A percentile compares a stretch with the other conserved stretches of the same genome.
Conservation (phyloP, 2,888 invertebrate species). For the Abscondita cerata region DNA sequence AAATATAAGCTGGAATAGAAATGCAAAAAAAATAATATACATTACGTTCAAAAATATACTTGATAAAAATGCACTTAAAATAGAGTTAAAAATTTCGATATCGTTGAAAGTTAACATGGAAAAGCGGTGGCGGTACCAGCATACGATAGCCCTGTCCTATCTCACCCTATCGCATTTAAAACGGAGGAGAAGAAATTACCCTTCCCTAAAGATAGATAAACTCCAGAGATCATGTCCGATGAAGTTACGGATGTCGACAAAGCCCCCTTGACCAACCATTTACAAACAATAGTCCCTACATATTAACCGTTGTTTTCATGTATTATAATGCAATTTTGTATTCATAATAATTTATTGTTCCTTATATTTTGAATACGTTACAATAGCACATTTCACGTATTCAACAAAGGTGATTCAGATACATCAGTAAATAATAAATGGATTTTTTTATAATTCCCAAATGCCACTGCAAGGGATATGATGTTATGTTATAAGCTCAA, state of each 20-base stretch:
- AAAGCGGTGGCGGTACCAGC: slow-evolving; percentile 35
- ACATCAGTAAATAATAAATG: background rate
- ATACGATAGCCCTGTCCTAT: slow-evolving; percentile 30
- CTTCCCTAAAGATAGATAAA: slow-evolving; percentile 31
- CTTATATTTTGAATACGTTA: slow-evolving; percentile 4
- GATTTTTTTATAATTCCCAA: too few species aligned
- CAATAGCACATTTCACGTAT: slow-evolving; percentile 1
- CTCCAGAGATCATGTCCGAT: slow-evolving; percentile 25
- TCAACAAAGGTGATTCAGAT: background rate
- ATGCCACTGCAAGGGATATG: too few species aligned
- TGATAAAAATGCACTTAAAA: slow-evolving; percentile 26
- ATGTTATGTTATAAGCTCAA: too few species aligned
- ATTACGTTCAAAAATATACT: too few species aligned
- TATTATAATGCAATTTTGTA: slow-evolving; percentile 21
- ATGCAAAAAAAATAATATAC: slow-evolving; percentile 7
- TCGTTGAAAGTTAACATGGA: slow-evolving; percentile 26
- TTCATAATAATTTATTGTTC: slow-evolving; percentile 13
- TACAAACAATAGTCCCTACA: slow-evolving; percentile 15
- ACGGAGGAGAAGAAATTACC: slow-evolving; percentile 32
- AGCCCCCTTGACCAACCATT: slow-evolving; percentile 28
- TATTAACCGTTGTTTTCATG: slow-evolving; percentile 18
- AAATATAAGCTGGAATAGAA: background rate
- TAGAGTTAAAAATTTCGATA: slow-evolving; percentile 27
- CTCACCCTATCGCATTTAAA: slow-evolving; percentile 29
- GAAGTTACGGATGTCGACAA: slow-evolving; percentile 32